These are phyloP conservation scores for Peromyscus nudipes DNA, from an alignment of 2,797 vertebrate genomes.

Conservation along the genomic window DNA sequence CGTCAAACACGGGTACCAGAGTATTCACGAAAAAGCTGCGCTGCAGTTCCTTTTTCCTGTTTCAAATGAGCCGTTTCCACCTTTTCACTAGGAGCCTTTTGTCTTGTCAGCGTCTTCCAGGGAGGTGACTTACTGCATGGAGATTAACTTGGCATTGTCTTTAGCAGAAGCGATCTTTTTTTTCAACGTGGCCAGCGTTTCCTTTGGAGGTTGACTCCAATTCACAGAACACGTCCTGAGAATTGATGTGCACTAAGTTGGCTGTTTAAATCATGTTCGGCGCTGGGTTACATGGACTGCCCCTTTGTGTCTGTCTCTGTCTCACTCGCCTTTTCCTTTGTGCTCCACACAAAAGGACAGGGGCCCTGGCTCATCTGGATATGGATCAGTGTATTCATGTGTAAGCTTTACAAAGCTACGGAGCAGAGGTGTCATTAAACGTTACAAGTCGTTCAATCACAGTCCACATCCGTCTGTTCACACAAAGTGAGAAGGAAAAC, in stretches of 20 bases:
- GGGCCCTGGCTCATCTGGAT: constrained; percentile 76
- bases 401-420: constrained; percentile 76
- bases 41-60: not conserved
- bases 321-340: constrained; percentile 78
- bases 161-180: constrained; percentile 70
- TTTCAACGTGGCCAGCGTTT: constrained; percentile 75
- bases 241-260: constrained; percentile 76
- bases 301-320: constrained; percentile 73
- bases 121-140: constrained; percentile 75
- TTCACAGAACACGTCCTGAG: constrained; percentile 70
- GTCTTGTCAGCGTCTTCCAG: constrained; percentile 73
- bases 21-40: not conserved
- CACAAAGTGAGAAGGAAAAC: constrained; percentile 51
- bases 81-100: constrained; percentile 76
- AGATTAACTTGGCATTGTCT: constrained; percentile 77
- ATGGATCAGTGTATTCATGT: constrained; percentile 69
- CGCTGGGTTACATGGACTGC: constrained; percentile 67
- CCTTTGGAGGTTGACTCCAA: constrained; percentile 73
- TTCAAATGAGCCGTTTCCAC: constrained; percentile 55
- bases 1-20: not conserved
- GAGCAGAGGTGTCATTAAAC: constrained; percentile 80
- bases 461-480: constrained; percentile 61
- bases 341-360: constrained; percentile 70
- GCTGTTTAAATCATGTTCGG: constrained; percentile 76
- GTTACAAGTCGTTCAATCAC: constrained; percentile 78